Conservation (phyloP, 30 jellyfish, hydroid and myxozoan genomes). For the Phacellophora camtschatica region DNA sequence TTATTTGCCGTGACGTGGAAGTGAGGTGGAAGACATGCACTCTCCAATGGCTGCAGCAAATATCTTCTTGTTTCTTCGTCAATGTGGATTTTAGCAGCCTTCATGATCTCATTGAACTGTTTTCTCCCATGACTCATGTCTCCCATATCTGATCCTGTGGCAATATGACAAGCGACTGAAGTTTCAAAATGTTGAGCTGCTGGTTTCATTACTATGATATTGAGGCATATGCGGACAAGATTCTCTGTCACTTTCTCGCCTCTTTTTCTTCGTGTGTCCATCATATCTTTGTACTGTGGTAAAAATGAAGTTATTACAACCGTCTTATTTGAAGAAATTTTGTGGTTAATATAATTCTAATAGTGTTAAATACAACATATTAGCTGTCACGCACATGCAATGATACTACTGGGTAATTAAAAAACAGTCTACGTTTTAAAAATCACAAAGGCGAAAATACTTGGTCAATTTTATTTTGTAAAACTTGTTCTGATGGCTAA, state of each 20-base stretch:
- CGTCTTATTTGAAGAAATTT: not conserved
- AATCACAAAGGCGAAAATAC: too few species aligned
- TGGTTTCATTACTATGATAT: slow-evolving; percentile 7
- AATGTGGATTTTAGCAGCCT: not conserved
- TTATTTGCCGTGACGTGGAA: slow-evolving; percentile 25
- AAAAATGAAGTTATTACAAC: not conserved
- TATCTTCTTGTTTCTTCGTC: not conserved
- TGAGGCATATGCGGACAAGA: slow-evolving; percentile 5
- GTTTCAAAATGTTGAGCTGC: slow-evolving; percentile 34
- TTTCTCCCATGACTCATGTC: slow-evolving; percentile 40
- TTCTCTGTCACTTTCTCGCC: slow-evolving; percentile 21
- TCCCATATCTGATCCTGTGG: slow-evolving; percentile 58
- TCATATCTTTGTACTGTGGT: slow-evolving; percentile 4
- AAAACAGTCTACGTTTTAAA: too few species aligned
- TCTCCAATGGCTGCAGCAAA: not conserved
- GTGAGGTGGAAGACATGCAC: slow-evolving; percentile 11
- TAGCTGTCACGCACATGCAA: too few species aligned
- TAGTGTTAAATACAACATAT: too few species aligned
- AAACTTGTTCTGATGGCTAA: too few species aligned
- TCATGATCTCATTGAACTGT: slow-evolving; percentile 1
- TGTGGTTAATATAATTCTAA: too few species aligned
- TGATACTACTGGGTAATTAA: too few species aligned
- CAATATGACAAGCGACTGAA: slow-evolving; percentile 14
- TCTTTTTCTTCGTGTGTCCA: slow-evolving; percentile 5
- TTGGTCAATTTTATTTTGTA: too few species aligned